These are phyloP conservation scores for Aurelia coerulea DNA, from an alignment of 30 jellyfish, hydroid and myxozoan genomes.

Conservation along the genomic window DNA sequence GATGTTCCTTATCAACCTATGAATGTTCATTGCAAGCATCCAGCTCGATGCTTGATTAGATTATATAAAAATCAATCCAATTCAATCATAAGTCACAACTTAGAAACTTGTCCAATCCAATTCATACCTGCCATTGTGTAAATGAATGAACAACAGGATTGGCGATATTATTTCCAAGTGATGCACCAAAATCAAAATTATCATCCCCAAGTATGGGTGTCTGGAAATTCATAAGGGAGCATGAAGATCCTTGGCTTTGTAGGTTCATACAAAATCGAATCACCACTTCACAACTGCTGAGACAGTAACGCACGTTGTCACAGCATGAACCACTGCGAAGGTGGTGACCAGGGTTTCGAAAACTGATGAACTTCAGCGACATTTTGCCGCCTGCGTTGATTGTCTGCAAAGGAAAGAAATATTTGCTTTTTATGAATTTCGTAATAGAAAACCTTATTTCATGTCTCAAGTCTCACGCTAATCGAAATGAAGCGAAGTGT, in stretches of 20 bases:
- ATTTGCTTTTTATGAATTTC: neutral
- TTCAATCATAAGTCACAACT: too few species aligned
- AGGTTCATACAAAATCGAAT: conserved; percentile 32
- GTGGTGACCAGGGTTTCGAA: conserved; percentile 47
- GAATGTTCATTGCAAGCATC: too few species aligned
- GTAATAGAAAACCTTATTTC: too few species aligned
- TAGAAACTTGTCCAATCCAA: too few species aligned
- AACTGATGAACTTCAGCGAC: conserved; percentile 25
- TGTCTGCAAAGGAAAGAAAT: conserved; percentile 3
- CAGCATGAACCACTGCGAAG: conserved; percentile 32
- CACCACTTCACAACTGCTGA: conserved; percentile 33
- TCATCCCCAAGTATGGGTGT: conserved; percentile 57
- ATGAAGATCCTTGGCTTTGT: conserved; percentile 20
- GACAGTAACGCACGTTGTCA: conserved; percentile 6
- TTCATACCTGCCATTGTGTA: conserved; percentile 40
- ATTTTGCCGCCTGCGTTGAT: conserved; percentile 27
- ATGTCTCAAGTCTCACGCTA: too few species aligned
- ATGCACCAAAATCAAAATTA: conserved; percentile 10
- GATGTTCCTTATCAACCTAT: too few species aligned
- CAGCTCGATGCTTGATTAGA: too few species aligned
- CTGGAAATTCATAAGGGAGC: conserved; percentile 36
- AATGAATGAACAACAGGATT: conserved; percentile 41
- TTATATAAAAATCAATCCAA: too few species aligned
- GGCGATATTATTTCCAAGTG: conserved; percentile 49
- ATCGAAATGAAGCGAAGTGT: too few species aligned